Evolutionary conservation across 2,888 invertebrate species (phyloP).

Genomic region (Isoperla grammatica): DNA sequence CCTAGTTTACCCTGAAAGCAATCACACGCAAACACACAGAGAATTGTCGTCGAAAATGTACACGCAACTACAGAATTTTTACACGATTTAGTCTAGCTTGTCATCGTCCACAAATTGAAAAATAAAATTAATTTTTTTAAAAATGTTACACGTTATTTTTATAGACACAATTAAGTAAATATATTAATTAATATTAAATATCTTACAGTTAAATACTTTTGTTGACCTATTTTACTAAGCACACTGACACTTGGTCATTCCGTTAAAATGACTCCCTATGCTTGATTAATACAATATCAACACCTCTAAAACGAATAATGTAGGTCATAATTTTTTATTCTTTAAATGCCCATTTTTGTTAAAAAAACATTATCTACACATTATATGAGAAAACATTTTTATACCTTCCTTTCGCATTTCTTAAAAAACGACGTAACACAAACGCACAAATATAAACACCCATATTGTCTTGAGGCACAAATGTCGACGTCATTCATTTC

Average conservation of each 20-base stretch:
- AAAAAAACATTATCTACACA: slow-evolving; percentile 10
- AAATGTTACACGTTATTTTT: not conserved
- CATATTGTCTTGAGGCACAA: slow-evolving; percentile 14
- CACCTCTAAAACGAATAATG: not conserved
- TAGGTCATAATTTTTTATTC: not conserved
- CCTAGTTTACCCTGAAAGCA: slow-evolving; percentile 11
- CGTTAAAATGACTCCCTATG: not conserved
- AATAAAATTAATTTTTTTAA: not conserved
- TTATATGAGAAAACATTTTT: slow-evolving; percentile 11
- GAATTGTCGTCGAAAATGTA: not conserved
- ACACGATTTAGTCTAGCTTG: not conserved
- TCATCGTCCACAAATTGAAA: not conserved
- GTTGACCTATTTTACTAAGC: not conserved
- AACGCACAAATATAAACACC: slow-evolving; percentile 15
- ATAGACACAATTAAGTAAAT: not conserved
- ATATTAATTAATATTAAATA: slow-evolving; percentile 2
- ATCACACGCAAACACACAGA: slow-evolving; percentile 14
- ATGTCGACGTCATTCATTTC: not conserved
- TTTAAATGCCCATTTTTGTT: slow-evolving; percentile 10
- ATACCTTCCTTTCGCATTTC: not conserved
- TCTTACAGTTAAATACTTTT: slow-evolving; percentile 5
- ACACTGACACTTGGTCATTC: not conserved
- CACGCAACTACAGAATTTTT: not conserved
- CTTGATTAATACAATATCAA: slow-evolving; percentile 2
- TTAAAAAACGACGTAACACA: slow-evolving; percentile 12